A percentile compares a stretch with the other conserved stretches of the same genome.
Evolutionary conservation across 1,140 invertebrate genomes (phyloP).

Genomic region (Zaprionus camerounensis): DNA sequence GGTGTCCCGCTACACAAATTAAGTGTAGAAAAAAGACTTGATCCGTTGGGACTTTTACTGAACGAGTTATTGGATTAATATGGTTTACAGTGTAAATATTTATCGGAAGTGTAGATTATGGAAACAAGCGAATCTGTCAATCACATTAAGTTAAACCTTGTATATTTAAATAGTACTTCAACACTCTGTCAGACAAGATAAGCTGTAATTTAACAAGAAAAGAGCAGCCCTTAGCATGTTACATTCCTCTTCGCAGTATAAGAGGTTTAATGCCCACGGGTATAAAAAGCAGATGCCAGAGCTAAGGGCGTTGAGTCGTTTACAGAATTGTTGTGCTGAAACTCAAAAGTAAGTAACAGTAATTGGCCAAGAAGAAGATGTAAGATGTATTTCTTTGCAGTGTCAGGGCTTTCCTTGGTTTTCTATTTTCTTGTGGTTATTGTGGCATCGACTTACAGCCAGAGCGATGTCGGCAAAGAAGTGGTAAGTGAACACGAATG

Average conservation of each 20-base stretch:
- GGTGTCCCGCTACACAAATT: not conserved
- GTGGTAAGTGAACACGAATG: constrained; percentile 5
- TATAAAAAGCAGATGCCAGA: constrained; percentile 24
- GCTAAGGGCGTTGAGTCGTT: constrained; percentile 5
- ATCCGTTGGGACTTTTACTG: too few relatives aligned
- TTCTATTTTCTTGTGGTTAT: constrained; percentile 5
- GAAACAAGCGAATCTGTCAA: not conserved
- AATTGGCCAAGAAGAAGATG: not conserved
- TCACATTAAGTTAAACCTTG: not conserved
- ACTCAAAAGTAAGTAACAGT: constrained; percentile 8
- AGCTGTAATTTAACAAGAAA: not conserved
- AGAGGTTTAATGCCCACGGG: too few relatives aligned
- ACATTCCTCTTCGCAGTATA: too few relatives aligned
- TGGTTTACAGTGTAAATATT: not conserved
- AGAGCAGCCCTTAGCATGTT: too few relatives aligned
- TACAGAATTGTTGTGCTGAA: not conserved
- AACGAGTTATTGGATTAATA: not conserved
- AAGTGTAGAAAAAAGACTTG: too few relatives aligned
- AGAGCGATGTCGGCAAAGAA: not conserved
- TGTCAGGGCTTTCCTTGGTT: constrained; percentile 4
- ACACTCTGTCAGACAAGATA: not conserved
- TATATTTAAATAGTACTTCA: constrained; percentile 25
- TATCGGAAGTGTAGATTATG: not conserved
- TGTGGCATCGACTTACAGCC: not conserved
- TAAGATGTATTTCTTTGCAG: not conserved